phyloP scores from a whole-genome alignment of 1,140 invertebrate species.

The Drosophila teissieri region DNA sequence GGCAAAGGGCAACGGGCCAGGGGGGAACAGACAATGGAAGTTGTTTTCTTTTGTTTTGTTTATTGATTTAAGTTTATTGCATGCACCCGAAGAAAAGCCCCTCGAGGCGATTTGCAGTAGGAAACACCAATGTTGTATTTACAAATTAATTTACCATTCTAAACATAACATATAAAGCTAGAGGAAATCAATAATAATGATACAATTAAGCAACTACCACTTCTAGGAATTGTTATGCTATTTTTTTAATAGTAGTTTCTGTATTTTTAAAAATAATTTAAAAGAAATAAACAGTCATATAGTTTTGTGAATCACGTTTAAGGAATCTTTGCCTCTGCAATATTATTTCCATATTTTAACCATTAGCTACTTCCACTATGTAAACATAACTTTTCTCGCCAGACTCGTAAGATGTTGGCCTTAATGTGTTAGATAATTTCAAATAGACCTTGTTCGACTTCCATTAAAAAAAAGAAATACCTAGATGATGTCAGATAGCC shows the following conservation, averaged over 20 bases:
- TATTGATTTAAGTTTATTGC: slow-evolving; percentile 77
- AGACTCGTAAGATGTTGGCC: background rate
- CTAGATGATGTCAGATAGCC: slow-evolving; percentile 29
- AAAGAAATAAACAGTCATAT: too few relatives aligned
- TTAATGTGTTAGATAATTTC: slow-evolving; percentile 16
- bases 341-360: slow-evolving; percentile 2
- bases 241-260: too few relatives aligned
- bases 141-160: too few relatives aligned
- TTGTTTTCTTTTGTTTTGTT: slow-evolving; percentile 61
- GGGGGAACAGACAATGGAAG: slow-evolving; percentile 54
- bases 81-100: slow-evolving; percentile 11
- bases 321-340: background rate
- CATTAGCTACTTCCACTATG: background rate
- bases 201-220: too few relatives aligned
- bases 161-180: too few relatives aligned
- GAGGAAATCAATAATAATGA: too few relatives aligned
- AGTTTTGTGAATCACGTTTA: background rate
- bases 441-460: slow-evolving; percentile 18
- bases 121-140: too few relatives aligned
- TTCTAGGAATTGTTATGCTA: too few relatives aligned
- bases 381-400: slow-evolving; percentile 1
- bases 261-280: too few relatives aligned
- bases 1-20: slow-evolving; percentile 17
- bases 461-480: background rate
- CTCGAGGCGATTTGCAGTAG: background rate